Base-by-base conservation (phyloP, 2,113 vertebrate species). In the Anarrhichthys ocellatus region DNA sequence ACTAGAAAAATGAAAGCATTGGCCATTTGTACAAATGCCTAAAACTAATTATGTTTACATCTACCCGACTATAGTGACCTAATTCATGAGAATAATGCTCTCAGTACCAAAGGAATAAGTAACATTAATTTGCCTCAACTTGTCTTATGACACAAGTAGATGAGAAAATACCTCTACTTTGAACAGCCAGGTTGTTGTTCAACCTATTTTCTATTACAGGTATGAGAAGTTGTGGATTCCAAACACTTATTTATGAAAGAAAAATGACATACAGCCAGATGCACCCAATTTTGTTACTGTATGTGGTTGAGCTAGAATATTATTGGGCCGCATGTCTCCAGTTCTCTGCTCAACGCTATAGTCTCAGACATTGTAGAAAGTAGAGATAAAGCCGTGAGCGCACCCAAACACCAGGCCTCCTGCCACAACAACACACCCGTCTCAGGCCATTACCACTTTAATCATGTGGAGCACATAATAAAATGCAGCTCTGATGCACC, bases 371-470 rank as follows among this genome's bases (percentile, higher is more conserved):
- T 9, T 24, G 38, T 15, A 32, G 40, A 46, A 18, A 18, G 20
- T 18, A 13, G 9, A 27, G 42, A 29, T 22, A 17, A 58, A 61
- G 22, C 54, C 67, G 24, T 6, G 62, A 76, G 50, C 38, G 64
- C 38, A 17, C 2, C 11, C 42, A 38, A 14, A 63, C 66, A 52
- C n/a, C 44, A 29, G 67, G 58, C 58, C 68, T 34, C 59, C 42
- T 34, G 32, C 48, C 44, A n/a, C 65, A 50, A 62, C 52, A 29
- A 42, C 50, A 38, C 46, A 13, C 32, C 65, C 48, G 34, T 58
- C 73, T 72, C 66, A 65, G 63, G 11, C 65, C 77, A 76, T 67
- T 75, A 72, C 5, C 48, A 38, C 67, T 44, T 76, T 59, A 71
- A 81, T 80, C 68, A 80, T 27, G 56, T 42, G 54, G 72, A 59